phyloP scores from a whole-genome alignment of 2,797 vertebrate species.

The Channallabes apus region DNA sequence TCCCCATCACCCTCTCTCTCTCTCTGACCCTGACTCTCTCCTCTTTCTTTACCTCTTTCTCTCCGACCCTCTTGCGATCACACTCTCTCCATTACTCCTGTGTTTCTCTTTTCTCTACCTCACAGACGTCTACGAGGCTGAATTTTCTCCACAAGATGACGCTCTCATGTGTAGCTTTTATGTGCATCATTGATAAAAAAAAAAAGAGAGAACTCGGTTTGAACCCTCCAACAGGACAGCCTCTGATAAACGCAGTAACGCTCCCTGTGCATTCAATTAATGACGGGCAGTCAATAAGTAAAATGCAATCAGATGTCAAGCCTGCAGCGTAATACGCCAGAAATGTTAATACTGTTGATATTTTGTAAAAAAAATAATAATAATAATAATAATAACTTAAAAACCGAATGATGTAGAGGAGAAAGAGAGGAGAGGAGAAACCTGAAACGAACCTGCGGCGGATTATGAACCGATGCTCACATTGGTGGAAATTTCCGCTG shows the following conservation, averaged over 20 bases:
- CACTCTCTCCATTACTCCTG: not conserved
- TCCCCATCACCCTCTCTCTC: not conserved
- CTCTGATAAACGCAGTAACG: not conserved
- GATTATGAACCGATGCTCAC: not conserved
- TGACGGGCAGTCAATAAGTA: not conserved
- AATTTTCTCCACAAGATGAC: constrained; percentile 12
- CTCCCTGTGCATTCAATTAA: not conserved
- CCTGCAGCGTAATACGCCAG: not conserved
- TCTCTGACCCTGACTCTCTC: too few relatives aligned
- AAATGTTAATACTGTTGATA: not conserved
- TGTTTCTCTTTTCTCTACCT: too few relatives aligned
- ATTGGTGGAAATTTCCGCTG: too few relatives aligned
- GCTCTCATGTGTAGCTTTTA: not conserved
- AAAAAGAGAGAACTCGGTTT: not conserved
- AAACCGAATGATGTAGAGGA: not conserved
- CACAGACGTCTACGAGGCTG: not conserved
- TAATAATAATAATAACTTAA: not conserved
- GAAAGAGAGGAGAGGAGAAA: not conserved
- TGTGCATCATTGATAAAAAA: not conserved
- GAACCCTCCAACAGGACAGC: not conserved
- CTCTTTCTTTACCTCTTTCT: not conserved
- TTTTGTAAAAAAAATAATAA: too few relatives aligned
- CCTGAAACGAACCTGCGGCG: not conserved
- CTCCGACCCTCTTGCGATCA: constrained; percentile 9
- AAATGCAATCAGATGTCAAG: not conserved